These are phyloP conservation scores for Lipotes vexillifer DNA, from an alignment of 2,113 vertebrate genomes.

Conservation along the genomic window DNA sequence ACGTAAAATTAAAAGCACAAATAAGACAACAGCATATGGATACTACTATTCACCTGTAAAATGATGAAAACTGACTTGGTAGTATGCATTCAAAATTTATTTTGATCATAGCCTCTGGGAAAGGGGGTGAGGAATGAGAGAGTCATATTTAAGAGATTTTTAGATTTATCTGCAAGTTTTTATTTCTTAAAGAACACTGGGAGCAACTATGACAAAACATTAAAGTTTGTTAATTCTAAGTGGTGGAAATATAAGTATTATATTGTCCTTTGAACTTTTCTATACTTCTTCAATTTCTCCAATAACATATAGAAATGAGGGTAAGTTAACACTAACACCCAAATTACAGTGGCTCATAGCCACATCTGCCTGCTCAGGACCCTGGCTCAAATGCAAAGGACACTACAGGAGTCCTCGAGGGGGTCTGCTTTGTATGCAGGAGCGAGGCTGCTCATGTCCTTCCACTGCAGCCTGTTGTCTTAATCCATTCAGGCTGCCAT, in stretches of 20 bases:
- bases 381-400: background rate
- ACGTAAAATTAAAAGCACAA: background rate
- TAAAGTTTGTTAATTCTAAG: background rate
- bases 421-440: background rate
- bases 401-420: background rate
- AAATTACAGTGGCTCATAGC: background rate
- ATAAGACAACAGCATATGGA: background rate
- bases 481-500: background rate
- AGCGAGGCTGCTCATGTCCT: background rate
- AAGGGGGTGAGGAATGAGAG: background rate
- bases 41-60: background rate
- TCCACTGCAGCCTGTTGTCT: background rate
- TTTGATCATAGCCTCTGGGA: background rate
- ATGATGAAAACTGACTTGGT: background rate
- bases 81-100: background rate
- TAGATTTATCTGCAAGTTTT: background rate
- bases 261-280: background rate
- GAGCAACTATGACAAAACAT: background rate
- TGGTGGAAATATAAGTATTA: background rate
- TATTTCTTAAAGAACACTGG: background rate
- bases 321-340: background rate
- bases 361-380: background rate
- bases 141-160: background rate
- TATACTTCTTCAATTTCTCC: background rate
- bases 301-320: background rate